phyloP scores from a whole-genome alignment of 2,113 vertebrate species.

The Rissa tridactyla region DNA sequence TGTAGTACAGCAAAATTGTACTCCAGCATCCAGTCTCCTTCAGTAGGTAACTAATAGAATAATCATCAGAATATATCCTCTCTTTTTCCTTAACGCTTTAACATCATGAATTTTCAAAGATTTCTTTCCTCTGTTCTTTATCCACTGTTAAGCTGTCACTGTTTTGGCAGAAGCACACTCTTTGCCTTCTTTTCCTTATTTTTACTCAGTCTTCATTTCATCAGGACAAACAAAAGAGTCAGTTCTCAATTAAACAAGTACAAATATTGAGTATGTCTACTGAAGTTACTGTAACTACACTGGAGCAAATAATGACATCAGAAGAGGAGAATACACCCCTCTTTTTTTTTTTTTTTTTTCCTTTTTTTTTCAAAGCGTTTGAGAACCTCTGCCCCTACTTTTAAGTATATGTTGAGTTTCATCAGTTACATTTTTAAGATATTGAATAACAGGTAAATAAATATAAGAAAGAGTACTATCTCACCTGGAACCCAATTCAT shows the following conservation, averaged over 20 bases:
- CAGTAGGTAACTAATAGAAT: background rate
- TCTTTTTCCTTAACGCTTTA: background rate
- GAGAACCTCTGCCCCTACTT: background rate
- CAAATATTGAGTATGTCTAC: background rate
- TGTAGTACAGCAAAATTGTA: background rate
- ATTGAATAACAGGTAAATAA: background rate
- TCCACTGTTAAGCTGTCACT: background rate
- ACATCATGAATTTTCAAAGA: background rate
- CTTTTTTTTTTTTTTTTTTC: background rate
- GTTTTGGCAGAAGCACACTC: background rate
- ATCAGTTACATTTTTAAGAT: background rate
- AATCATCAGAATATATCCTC: background rate
- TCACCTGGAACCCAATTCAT: background rate
- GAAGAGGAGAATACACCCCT: background rate
- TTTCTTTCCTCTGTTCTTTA: background rate
- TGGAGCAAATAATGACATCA: background rate
- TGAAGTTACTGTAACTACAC: background rate
- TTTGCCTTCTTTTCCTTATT: background rate
- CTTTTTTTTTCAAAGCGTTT: background rate
- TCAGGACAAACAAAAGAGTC: background rate
- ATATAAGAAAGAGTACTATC: background rate
- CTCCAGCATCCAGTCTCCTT: background rate
- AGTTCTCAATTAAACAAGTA: background rate
- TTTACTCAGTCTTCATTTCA: background rate
- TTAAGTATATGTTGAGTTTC: background rate